These are phyloP conservation scores for Tenthredo scrophulariae DNA, from an alignment of 2,888 invertebrate genomes.

Conservation along the genomic window DNA sequence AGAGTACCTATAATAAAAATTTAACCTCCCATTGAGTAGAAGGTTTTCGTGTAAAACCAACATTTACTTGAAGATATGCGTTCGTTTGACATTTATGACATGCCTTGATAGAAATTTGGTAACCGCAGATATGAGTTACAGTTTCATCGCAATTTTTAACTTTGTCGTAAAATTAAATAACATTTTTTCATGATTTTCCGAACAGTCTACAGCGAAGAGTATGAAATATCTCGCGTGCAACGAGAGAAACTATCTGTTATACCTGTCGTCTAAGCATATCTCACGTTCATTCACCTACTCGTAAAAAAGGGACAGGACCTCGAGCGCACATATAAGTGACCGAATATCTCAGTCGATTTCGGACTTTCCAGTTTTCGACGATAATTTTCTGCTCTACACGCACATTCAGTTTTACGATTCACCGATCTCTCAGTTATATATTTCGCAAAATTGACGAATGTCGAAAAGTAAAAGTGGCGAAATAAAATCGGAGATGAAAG, in stretches of 20 bases:
- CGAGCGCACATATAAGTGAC: not conserved
- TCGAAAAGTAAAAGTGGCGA: not conserved
- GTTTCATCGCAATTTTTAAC: not conserved
- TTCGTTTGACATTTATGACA: not conserved
- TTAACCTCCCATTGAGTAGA: not conserved
- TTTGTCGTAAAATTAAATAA: not conserved
- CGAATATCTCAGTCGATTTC: not conserved
- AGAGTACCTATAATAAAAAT: not conserved
- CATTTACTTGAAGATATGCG: not conserved
- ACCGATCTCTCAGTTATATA: not conserved
- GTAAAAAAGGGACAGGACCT: conserved; percentile 5
- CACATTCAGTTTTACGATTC: not conserved
- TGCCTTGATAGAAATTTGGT: not conserved
- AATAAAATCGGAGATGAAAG: not conserved
- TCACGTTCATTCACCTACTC: not conserved
- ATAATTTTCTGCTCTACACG: not conserved
- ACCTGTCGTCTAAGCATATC: not conserved
- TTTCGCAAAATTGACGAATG: not conserved
- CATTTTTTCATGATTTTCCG: not conserved
- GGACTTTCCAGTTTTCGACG: not conserved
- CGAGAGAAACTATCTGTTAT: not conserved
- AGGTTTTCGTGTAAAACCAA: not conserved
- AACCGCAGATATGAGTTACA: not conserved
- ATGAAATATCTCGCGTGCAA: not conserved
- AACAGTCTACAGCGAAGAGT: not conserved